Conservation (phyloP, 2,888 invertebrate species). For the Abrostola triplasia region DNA sequence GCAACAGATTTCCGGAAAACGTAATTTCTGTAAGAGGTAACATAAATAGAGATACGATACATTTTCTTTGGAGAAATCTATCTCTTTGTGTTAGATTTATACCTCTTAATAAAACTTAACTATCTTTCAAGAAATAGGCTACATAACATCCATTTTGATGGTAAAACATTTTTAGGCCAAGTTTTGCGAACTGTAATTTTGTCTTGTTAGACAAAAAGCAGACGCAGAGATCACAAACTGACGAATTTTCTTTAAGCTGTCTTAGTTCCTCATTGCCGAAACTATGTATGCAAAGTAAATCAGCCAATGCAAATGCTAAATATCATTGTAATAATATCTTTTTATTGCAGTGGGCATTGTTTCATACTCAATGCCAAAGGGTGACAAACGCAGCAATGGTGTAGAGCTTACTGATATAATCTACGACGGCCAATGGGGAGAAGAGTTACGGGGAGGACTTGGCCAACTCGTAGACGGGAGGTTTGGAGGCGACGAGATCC, state of each 20-base stretch:
- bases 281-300: no score
- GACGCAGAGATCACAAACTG: no score
- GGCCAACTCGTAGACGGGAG: constrained; percentile 95
- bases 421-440: constrained; percentile 95
- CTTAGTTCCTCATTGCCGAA: no score
- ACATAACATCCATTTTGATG: no score
- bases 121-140: neutral
- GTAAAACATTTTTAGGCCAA: no score
- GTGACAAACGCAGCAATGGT: constrained; percentile 93
- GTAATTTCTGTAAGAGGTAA: neutral
- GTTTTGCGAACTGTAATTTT: no score
- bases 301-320: no score
- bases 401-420: constrained; percentile 95
- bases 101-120: neutral
- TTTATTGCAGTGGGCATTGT: constrained; percentile 91
- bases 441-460: constrained; percentile 92
- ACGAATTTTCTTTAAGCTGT: no score
- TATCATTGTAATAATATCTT: constrained; percentile 15
- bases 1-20: constrained; percentile 12
- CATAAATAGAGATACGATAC: neutral
- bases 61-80: neutral
- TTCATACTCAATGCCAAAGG: constrained; percentile 96
- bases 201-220: no score
- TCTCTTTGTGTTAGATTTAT: neutral
- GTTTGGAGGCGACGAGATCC: constrained; percentile 91